These are phyloP conservation scores for Oscheius sp. DNA, from an alignment of 2,888 invertebrate genomes.

Conservation along the genomic window DNA sequence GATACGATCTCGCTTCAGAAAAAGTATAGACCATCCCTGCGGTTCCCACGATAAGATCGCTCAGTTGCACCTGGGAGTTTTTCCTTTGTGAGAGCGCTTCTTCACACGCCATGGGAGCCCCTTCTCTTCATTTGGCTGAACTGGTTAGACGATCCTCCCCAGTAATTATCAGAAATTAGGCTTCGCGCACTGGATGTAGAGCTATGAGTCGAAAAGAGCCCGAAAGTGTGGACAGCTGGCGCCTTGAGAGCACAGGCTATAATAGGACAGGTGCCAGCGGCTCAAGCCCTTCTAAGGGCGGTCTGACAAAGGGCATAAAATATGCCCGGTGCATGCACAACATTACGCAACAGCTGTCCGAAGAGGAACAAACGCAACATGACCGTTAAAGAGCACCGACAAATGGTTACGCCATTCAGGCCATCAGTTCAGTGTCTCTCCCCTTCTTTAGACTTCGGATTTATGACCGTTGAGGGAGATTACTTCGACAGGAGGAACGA, in stretches of 20 bases:
- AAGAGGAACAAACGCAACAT: slow-evolving; percentile 27
- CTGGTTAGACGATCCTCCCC: neutral
- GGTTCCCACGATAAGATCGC: neutral
- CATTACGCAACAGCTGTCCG: slow-evolving; percentile 39
- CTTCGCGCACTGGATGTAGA: slow-evolving; percentile 13
- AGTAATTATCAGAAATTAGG: slow-evolving; percentile 1
- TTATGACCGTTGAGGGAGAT: neutral
- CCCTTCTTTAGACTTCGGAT: neutral
- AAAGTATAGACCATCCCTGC: neutral
- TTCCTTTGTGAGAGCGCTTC: slow-evolving; percentile 16
- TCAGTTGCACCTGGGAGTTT: slow-evolving; percentile 26
- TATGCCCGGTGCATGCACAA: slow-evolving; percentile 33
- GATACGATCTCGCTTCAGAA: neutral
- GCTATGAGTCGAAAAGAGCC: slow-evolving; percentile 2
- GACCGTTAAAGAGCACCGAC: slow-evolving; percentile 11
- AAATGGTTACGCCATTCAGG: neutral
- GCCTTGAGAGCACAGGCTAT: slow-evolving; percentile 23
- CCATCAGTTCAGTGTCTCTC: neutral
- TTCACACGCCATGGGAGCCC: slow-evolving; percentile 13
- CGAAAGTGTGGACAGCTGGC: slow-evolving; percentile 30
- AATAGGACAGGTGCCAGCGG: slow-evolving; percentile 31
- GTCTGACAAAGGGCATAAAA: slow-evolving; percentile 33
- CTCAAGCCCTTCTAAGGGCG: slow-evolving; percentile 16
- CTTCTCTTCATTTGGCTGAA: neutral
- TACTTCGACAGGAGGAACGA: slow-evolving; percentile 14